Conservation (phyloP, 1,140 invertebrate genomes). For the Procambarus clarkii region DNA sequence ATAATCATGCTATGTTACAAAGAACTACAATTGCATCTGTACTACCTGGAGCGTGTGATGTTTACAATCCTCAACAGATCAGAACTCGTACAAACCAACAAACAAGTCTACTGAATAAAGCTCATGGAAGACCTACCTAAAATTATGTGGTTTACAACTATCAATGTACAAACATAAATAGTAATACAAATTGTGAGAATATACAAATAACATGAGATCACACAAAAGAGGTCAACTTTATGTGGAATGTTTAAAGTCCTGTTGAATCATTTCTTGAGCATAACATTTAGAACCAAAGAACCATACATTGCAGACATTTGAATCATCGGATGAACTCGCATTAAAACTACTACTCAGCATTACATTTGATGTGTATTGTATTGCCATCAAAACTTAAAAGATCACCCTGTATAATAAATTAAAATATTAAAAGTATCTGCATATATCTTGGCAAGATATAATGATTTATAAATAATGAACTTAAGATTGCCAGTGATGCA, state of each 20-base stretch:
- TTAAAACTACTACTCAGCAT: background rate
- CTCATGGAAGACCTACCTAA: slow-evolving; percentile 53
- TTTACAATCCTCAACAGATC: background rate
- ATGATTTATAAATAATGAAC: background rate
- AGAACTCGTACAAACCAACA: background rate
- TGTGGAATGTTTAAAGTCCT: slow-evolving; percentile 19
- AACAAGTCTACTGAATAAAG: background rate
- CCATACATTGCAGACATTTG: slow-evolving; percentile 6
- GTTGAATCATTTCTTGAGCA: slow-evolving; percentile 28
- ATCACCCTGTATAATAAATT: background rate
- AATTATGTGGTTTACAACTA: slow-evolving; percentile 14
- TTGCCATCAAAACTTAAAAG: background rate
- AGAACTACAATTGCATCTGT: slow-evolving; percentile 18
- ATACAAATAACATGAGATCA: slow-evolving; percentile 13
- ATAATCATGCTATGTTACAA: slow-evolving; percentile 16
- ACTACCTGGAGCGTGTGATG: slow-evolving; percentile 17
- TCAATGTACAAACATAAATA: slow-evolving; percentile 6
- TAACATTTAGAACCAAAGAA: background rate
- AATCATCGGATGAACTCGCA: background rate
- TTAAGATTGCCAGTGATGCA: background rate
- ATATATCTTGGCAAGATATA: background rate
- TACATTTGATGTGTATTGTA: background rate
- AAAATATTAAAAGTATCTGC: background rate
- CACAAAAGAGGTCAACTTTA: background rate
- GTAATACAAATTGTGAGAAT: background rate